Base-by-base conservation (phyloP, 2,888 invertebrate species). In the Philereme transversata region DNA sequence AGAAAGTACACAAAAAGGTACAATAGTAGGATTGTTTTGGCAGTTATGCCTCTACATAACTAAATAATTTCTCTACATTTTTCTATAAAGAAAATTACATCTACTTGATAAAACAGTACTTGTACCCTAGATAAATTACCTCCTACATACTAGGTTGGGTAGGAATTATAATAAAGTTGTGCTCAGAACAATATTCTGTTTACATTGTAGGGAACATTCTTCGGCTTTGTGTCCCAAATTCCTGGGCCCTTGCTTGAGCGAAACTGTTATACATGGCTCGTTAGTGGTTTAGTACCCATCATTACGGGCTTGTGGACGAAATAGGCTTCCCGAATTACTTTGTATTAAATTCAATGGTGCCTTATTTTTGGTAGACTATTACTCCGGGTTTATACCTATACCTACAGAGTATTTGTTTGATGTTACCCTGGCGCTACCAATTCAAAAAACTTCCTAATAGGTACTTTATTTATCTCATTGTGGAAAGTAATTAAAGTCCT, bases 151-250 rank as follows among this genome's bases (percentile, higher is more conserved):
- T 22, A 22, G 22, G 22, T 22, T 22, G 22, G 34, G 22, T 10
- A 44, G 38, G 38, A 33, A 44, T 57, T 41, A 51, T 51, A 51
- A 62, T 58, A 40, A 44, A 48, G 47, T 57, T 44, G 11, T 44
- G 9, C 51, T 51, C 46, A 36, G 51, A 57, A 60, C 53, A 56
- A 65, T 60, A 68, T 69, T 65, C 60, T 67, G 67, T 62, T 67
- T 66, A 73, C 60, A 65, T 57, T 63, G 63, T 71, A 67, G 71
- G 70, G 71, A 64, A 68, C 71, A 71, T 75, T 76, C 70, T 73
- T 67, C 60, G 64, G 65, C 69, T 62, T 72, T 68, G 63, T 61
- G 69, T 51, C 68, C 70, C 67, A 67, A 75, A 72, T 73, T 70
- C 69, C 68, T 57, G 57, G 60, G 60, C 70, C 70, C 69, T 69